Percentiles rank a stretch among this genome's conserved stretches.
Evolutionary conservation across 2,888 invertebrate genomes (phyloP).

Genomic region (Phragmatobia fuliginosa): DNA sequence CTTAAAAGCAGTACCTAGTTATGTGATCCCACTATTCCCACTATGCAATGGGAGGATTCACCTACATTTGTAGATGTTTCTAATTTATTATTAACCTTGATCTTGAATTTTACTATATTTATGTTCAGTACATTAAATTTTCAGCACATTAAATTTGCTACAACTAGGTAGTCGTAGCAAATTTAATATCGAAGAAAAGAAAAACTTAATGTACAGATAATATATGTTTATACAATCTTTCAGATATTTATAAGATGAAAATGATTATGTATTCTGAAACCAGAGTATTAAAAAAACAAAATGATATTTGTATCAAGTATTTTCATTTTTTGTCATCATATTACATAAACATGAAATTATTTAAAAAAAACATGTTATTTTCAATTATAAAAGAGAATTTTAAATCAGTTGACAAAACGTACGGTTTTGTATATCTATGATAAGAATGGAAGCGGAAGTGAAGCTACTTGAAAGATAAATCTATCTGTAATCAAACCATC

Average conservation of each 20-base stretch:
- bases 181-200: no score
- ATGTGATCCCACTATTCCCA: background rate
- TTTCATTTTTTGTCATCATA: no score
- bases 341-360: no score
- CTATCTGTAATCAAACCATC: conserved; percentile 4
- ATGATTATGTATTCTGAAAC: no score
- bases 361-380: no score
- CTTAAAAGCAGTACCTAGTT: background rate
- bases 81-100: background rate
- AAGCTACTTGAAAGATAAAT: conserved; percentile 3
- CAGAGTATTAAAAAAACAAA: background rate
- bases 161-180: no score
- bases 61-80: background rate
- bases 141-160: no score
- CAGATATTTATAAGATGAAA: no score
- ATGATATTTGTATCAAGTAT: background rate
- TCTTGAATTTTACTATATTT: background rate
- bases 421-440: background rate
- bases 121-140: no score
- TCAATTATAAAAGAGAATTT: background rate
- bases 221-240: background rate
- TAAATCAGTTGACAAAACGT: background rate
- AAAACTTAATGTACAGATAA: no score
- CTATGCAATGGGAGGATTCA: background rate
- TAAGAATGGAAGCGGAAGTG: background rate